Evolutionary conservation across 2,888 invertebrate genomes (phyloP).

Genomic region (Rhagonycha lutea): DNA sequence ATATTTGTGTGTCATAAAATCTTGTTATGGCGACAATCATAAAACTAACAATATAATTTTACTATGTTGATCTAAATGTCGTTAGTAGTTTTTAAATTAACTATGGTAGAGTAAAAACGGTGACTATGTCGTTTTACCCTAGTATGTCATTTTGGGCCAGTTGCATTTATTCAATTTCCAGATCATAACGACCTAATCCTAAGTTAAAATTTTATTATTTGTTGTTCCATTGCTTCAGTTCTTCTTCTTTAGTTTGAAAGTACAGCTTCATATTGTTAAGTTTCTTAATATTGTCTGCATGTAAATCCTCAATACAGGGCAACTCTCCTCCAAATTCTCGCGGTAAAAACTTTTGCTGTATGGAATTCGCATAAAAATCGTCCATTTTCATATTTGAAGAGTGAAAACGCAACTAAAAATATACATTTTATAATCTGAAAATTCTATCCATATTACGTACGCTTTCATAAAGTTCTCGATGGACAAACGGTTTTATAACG

Average conservation of each 20-base stretch:
- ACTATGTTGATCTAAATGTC: too few relatives aligned
- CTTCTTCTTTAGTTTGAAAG: background rate
- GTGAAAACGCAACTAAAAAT: background rate
- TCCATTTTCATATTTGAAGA: too few relatives aligned
- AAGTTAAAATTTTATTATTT: background rate
- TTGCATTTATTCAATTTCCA: too few relatives aligned
- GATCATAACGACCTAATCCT: too few relatives aligned
- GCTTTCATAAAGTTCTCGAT: constrained; percentile 40
- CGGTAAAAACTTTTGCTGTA: background rate
- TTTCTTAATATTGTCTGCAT: background rate
- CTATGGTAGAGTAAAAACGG: too few relatives aligned
- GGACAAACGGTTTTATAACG: constrained; percentile 61
- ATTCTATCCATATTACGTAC: background rate
- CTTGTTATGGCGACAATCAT: too few relatives aligned
- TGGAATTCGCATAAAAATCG: background rate
- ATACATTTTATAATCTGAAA: background rate
- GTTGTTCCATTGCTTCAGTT: background rate
- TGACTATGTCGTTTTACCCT: too few relatives aligned
- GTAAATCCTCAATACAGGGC: background rate
- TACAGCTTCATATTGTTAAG: background rate
- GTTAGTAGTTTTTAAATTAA: too few relatives aligned
- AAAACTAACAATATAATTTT: too few relatives aligned
- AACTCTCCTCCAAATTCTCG: background rate
- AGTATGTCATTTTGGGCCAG: too few relatives aligned
- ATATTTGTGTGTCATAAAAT: too few relatives aligned